phyloP scores from a whole-genome alignment of 2,113 vertebrate species.

The Notarius quadriscutis region DNA sequence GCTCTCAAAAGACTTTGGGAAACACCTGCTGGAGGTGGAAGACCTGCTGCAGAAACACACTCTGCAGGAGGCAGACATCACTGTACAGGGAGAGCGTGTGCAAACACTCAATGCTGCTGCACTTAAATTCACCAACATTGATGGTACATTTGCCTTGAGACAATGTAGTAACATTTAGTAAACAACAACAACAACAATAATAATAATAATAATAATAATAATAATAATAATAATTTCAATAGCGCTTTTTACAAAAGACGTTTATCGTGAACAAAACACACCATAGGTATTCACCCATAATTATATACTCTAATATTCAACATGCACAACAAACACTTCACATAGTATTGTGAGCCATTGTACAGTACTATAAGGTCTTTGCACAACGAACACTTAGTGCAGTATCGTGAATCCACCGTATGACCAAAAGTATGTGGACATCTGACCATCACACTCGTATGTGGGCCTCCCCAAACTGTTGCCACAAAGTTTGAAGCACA shows the following conservation, averaged over 20 bases:
- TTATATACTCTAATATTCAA: background rate
- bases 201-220: background rate
- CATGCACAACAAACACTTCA: background rate
- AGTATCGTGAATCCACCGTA: background rate
- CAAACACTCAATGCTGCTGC: constrained; percentile 83
- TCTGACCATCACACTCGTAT: background rate
- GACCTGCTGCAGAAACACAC: constrained; percentile 92
- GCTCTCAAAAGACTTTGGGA: constrained; percentile 87
- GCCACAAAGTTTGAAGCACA: background rate
- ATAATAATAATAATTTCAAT: background rate
- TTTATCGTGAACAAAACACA: background rate
- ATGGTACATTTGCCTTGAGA: constrained; percentile 71
- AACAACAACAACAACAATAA: background rate
- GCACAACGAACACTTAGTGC: background rate
- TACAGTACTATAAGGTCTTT: background rate
- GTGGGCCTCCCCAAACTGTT: background rate
- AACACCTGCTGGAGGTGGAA: constrained; percentile 91
- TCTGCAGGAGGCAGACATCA: constrained; percentile 87
- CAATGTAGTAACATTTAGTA: background rate
- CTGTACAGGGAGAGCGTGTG: constrained; percentile 85
- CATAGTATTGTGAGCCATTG: background rate
- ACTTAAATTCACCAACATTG: constrained; percentile 84
- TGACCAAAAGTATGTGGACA: background rate
- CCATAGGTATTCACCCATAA: background rate
- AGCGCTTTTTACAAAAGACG: background rate